Conservation (phyloP, 2,113 vertebrate species). For the Tachuris rubrigastra region DNA sequence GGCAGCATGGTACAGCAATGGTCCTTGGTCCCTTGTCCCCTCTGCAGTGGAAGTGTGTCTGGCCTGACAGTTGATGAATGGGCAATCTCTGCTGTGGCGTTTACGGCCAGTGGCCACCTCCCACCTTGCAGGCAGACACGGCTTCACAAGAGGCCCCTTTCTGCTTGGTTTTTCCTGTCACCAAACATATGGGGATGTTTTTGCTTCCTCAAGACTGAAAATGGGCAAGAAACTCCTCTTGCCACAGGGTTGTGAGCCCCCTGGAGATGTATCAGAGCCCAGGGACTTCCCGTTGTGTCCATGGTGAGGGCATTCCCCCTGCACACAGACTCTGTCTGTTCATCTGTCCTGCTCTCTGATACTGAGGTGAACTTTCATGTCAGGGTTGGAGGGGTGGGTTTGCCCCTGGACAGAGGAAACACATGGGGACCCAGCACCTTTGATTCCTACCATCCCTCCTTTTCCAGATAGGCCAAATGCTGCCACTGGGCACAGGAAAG, state of each 20-base stretch:
- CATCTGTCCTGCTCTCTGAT: neutral
- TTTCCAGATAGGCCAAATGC: accelerated
- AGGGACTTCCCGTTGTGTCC: neutral
- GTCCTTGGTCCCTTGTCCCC: accelerated
- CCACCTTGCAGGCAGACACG: neutral
- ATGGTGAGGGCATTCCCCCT: neutral
- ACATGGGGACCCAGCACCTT: neutral
- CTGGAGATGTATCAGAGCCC: accelerated
- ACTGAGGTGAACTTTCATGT: neutral
- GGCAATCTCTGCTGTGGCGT: neutral
- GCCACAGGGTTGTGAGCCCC: accelerated
- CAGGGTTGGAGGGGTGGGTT: neutral
- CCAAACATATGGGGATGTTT: neutral
- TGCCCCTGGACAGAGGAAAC: neutral
- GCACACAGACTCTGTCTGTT: neutral
- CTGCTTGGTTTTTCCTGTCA: neutral
- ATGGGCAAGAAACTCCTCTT: neutral
- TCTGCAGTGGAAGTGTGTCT: neutral
- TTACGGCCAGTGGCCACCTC: neutral
- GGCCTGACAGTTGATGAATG: accelerated
- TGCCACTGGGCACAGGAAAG: accelerated
- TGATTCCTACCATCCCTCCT: neutral
- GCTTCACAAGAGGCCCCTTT: accelerated
- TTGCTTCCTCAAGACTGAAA: neutral
- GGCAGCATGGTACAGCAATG: neutral